Base-by-base conservation (phyloP, 1,140 invertebrate species). In the Formica selysi region DNA sequence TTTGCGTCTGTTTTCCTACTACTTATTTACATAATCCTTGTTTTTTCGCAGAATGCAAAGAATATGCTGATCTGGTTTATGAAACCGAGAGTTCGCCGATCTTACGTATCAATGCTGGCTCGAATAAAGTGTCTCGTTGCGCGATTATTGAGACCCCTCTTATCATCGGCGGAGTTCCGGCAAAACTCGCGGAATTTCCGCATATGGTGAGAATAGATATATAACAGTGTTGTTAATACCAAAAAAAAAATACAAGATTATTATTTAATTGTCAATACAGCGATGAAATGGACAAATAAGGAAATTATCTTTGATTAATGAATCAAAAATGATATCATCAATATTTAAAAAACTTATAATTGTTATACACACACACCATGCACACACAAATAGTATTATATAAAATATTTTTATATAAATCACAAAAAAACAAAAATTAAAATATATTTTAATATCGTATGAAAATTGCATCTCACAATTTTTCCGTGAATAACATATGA, bases 141-240 rank as follows among this genome's bases (percentile, higher is more conserved):
- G 90, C 91, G 10, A 93, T 93, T 64, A 85, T 93, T 19, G 92
- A 93, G 48, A 91, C 93, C 2, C 93, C 92, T 36, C 86, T 95
- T 6, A 95, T 96, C 62, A 92, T 96, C 51, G 95, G 95, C 22
- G 95, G 95, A 19, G 76, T 88, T 0, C 89, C 89, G 76, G 93
- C 94, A 3, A 90, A 91, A 48, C 87, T 67, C 1, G 90, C 81
- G 51, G 95, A 96, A 90, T 95, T 95, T 90, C 95, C 95, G 7
- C 95, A 95, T 32, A 95, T 95, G 95, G 95, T 96, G 90, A 88
- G 85, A 68, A 26, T 1, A 54, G 65, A 67, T 44, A 26, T 1
- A 1, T 11, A 16, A 16, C 16, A 48, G 13, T 74, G 26, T 41
- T 32, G 51, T 6, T 38, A 5, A 19, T 3, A 71, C 51, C 8